phyloP scores from a whole-genome alignment of 1,140 invertebrate species.

The Marisa cornuarietis region DNA sequence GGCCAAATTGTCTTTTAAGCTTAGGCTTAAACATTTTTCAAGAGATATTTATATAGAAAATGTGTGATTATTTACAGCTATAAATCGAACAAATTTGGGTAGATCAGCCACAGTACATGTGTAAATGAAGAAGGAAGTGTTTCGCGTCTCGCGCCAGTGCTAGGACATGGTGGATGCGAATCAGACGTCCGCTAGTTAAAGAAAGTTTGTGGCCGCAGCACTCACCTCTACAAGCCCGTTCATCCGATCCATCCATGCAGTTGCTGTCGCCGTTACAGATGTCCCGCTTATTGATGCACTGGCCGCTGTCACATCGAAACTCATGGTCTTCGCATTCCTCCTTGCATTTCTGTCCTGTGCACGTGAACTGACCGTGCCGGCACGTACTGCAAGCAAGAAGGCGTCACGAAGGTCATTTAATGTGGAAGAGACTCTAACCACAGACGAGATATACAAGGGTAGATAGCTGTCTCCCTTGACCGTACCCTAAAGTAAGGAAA shows the following conservation, averaged over 20 bases:
- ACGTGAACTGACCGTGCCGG: conserved; percentile 7
- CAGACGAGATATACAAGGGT: neutral
- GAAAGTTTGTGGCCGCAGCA: neutral
- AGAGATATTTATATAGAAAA: no score
- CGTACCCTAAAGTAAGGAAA: no score
- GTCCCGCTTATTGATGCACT: neutral
- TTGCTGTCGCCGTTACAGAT: neutral
- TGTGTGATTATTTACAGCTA: neutral
- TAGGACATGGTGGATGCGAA: neutral
- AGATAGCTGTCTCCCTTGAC: neutral
- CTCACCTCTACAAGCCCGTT: conserved; percentile 8
- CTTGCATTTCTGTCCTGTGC: conserved; percentile 13
- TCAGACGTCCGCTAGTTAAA: neutral
- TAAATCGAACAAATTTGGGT: neutral
- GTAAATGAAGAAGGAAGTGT: neutral
- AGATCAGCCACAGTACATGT: neutral
- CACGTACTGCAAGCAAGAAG: conserved; percentile 4
- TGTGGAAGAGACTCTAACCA: no score
- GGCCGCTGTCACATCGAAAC: conserved; percentile 17
- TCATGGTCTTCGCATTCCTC: neutral
- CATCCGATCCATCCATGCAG: conserved; percentile 10
- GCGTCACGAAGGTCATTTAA: no score
- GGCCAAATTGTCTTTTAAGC: no score
- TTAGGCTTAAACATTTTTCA: no score
- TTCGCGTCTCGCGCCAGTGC: neutral